A percentile compares a stretch with the other conserved stretches of the same genome.
These are phyloP conservation scores for Syrmaticus mikado DNA, from an alignment of 2,113 vertebrate genomes.

Conservation along the genomic window DNA sequence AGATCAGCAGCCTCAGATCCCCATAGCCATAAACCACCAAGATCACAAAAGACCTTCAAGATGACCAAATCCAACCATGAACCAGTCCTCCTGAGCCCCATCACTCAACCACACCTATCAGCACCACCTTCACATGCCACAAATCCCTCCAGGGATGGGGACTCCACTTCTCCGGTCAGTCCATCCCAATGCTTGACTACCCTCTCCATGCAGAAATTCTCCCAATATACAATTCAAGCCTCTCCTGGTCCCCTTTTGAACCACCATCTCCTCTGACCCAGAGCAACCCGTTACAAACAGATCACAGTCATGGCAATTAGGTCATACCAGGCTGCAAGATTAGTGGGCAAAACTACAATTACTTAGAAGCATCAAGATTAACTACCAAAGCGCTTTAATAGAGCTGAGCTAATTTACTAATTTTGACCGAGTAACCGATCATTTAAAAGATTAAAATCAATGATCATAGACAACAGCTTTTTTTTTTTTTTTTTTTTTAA, in stretches of 20 bases:
- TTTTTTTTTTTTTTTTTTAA: slow-evolving; percentile 32
- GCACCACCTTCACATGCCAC: not conserved
- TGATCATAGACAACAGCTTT: slow-evolving; percentile 52
- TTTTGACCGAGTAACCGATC: slow-evolving; percentile 67
- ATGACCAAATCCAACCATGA: not conserved
- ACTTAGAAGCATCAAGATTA: slow-evolving; percentile 71
- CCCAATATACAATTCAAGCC: not conserved
- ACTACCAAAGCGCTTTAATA: slow-evolving; percentile 69
- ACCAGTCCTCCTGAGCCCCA: not conserved
- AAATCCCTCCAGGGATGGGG: not conserved
- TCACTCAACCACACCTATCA: not conserved
- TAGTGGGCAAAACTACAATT: slow-evolving; percentile 73
- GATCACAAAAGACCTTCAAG: not conserved
- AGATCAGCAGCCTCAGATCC: not conserved
- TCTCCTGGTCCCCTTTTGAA: not conserved
- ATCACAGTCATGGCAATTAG: slow-evolving; percentile 59
- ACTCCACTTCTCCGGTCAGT: not conserved
- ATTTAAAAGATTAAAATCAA: slow-evolving; percentile 53
- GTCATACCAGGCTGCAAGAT: slow-evolving; percentile 64
- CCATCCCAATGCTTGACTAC: not conserved
- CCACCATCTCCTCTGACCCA: not conserved
- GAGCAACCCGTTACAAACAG: slow-evolving; percentile 57
- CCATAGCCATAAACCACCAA: not conserved
- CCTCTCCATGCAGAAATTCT: not conserved
- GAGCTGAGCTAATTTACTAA: slow-evolving; percentile 73